Evolutionary conservation across 2,888 invertebrate species (phyloP), one percentile per base, ranked within the genome.

Genomic region (Luperina testacea): DNA sequence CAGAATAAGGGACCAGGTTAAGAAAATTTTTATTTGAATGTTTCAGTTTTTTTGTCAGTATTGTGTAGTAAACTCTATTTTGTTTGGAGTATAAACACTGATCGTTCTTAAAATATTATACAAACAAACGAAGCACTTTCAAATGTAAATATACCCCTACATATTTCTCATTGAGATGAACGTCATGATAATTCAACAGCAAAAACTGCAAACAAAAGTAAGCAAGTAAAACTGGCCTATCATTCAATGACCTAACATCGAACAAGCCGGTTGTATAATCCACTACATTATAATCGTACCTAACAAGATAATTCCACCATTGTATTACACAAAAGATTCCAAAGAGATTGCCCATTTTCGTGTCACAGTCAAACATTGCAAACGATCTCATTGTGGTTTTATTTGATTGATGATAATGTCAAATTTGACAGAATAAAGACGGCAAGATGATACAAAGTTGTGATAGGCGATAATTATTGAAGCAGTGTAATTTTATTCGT

Each of bases 341-440:
- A 51, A 38, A 75, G n/a, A 75, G 65, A 77, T 78, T 74, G 78
- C 20, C 72, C 53, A 74, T 68, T 84, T 82, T 80, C 68, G 13
- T 77, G 74, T 83, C 68, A 72, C 80, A 77, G 74, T 83, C 68
- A 72, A 82, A 77, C 27, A 74, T 72, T 71, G 65, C 70, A 67
- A 85, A 72, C 68, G 63, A 81, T 80, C 32, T 67, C 48, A 61
- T 74, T 76, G 71, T 83, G 32, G 32, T 79, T 67, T 59, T 17
- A 69, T 69, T 80, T 78, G 87, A 87, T 85, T 80, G 70, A 80
- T 82, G 85, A 76, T 83, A 77, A 69, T 73, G 57, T 80, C 73
- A 75, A 75, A 64, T 78, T 81, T 77, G 78, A 80, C 77, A 75
- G 75, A 65, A 64, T 71, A 82, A 73, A 75, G 80, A 73, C 51